A percentile compares a stretch with the other conserved stretches of the same genome.
These are phyloP conservation scores for Liposcelis brunnea DNA, from an alignment of 2,888 invertebrate species.

Conservation along the genomic window DNA sequence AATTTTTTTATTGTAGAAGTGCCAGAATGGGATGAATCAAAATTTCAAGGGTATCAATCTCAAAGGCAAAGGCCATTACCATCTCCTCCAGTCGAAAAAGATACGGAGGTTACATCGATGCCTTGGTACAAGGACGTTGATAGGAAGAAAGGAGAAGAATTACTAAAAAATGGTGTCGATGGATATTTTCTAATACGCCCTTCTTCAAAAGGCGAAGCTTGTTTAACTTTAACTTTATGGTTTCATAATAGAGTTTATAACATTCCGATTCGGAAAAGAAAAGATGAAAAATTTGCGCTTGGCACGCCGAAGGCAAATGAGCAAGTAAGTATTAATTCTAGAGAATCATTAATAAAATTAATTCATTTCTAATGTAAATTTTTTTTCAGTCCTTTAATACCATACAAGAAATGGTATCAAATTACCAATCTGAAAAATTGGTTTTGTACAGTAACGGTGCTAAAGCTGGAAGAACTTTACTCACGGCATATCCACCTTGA, in stretches of 20 bases:
- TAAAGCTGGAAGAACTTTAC: neutral
- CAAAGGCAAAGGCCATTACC: constrained; percentile 1
- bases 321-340: constrained; percentile 1
- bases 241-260: neutral
- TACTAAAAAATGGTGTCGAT: constrained; percentile 3
- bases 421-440: constrained; percentile 3
- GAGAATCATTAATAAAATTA: too few species aligned
- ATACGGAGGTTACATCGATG: neutral
- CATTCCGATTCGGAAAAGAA: constrained; percentile 6
- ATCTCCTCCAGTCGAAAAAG: neutral
- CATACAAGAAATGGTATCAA: constrained; percentile 1
- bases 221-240: constrained; percentile 3
- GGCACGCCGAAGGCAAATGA: constrained; percentile 3
- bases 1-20: neutral
- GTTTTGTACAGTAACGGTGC: constrained; percentile 2
- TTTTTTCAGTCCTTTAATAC: neutral
- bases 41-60: too few species aligned
- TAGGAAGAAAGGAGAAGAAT: neutral
- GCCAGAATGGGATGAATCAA: neutral
- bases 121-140: constrained; percentile 2
- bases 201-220: constrained; percentile 1
- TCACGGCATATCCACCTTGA: too few species aligned
- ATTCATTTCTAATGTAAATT: too few species aligned
- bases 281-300: neutral
- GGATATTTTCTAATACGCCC: constrained; percentile 3